Conservation (phyloP, 2,113 vertebrate species). For the Oreochromis tanganicae region DNA sequence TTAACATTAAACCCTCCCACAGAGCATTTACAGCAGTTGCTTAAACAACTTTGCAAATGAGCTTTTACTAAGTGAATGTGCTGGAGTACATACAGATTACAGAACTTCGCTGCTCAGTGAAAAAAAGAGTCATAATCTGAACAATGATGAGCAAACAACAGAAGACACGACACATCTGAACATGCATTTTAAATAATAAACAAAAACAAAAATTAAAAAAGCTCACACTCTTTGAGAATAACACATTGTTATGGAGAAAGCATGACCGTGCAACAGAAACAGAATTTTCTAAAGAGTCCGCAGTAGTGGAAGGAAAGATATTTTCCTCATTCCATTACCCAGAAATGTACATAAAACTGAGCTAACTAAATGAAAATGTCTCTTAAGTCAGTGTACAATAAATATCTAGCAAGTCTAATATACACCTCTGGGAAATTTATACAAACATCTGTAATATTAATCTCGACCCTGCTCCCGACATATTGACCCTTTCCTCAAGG, state of each 20-base stretch:
- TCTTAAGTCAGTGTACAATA: fast-evolving
- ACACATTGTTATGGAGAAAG: not conserved
- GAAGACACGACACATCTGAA: not conserved
- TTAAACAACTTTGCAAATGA: not conserved
- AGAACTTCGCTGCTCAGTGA: fast-evolving
- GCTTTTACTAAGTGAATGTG: not conserved
- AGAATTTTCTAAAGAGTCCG: not conserved
- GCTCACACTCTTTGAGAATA: not conserved
- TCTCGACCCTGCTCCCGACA: not conserved
- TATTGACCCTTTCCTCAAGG: fast-evolving
- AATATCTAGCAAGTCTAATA: not conserved
- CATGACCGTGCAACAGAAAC: not conserved
- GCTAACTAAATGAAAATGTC: not conserved
- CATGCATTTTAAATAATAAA: not conserved
- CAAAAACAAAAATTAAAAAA: not conserved
- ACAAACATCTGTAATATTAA: not conserved
- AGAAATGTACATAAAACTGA: not conserved
- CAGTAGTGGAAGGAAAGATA: not conserved
- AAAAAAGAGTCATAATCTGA: fast-evolving
- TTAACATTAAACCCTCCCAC: not conserved
- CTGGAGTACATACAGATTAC: fast-evolving
- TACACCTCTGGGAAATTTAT: not conserved
- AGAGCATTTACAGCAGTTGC: fast-evolving
- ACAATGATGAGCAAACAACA: not conserved
- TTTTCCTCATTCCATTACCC: not conserved